Conservation (phyloP, 2,113 vertebrate genomes). For the Chunga burmeisteri region DNA sequence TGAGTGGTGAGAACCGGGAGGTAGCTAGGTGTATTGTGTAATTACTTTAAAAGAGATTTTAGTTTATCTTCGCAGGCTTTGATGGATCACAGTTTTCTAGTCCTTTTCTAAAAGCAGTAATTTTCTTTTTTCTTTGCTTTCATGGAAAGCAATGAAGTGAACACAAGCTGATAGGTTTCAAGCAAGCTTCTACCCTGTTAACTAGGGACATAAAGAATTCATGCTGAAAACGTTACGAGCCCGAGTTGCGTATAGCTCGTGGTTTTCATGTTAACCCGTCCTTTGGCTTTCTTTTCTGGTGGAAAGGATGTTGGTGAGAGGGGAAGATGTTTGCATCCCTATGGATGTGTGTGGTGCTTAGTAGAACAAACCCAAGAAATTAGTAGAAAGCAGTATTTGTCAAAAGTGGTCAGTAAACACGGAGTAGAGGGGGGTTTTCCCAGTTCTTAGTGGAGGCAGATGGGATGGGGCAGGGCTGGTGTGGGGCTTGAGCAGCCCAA, state of each 20-base stretch:
- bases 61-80: not conserved
- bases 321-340: not conserved
- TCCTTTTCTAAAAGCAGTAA: not conserved
- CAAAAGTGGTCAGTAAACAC: not conserved
- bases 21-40: not conserved
- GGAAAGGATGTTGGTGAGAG: not conserved
- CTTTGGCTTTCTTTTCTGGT: not conserved
- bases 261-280: not conserved
- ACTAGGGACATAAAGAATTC: conserved; percentile 46
- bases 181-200: not conserved
- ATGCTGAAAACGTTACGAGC: not conserved
- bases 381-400: not conserved
- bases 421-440: not conserved
- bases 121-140: conserved; percentile 23
- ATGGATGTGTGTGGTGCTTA: not conserved
- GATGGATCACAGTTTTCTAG: not conserved
- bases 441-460: not conserved
- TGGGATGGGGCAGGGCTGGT: not conserved
- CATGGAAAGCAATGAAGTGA: conserved; percentile 4
- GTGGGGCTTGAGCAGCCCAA: not conserved
- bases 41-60: not conserved
- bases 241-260: not conserved
- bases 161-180: not conserved
- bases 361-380: not conserved
- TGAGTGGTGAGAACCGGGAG: not conserved